Percentiles rank a stretch among this genome's conserved stretches.
Evolutionary conservation across 2,113 vertebrate genomes (phyloP).

Genomic region (Symphodus melops): DNA sequence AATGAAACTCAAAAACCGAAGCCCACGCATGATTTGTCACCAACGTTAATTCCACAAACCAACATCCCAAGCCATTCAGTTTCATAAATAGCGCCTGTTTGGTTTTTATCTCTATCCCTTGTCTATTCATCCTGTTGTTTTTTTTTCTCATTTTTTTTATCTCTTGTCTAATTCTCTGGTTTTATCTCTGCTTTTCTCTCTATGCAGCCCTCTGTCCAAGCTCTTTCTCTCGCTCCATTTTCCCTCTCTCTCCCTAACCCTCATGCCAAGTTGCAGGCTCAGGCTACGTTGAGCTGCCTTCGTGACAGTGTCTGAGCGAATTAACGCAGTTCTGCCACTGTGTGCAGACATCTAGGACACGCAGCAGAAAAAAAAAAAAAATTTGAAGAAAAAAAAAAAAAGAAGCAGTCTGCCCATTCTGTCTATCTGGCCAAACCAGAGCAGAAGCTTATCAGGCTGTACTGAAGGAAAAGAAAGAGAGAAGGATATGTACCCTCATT

Average conservation of each 20-base stretch:
- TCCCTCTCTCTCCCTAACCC: slow-evolving; percentile 3
- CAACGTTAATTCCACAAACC: slow-evolving; percentile 64
- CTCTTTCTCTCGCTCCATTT: background rate
- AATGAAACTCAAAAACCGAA: slow-evolving; percentile 50
- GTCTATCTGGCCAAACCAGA: slow-evolving; percentile 58
- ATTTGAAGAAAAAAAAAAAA: background rate
- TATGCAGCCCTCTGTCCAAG: slow-evolving; percentile 7
- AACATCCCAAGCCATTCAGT: slow-evolving; percentile 55
- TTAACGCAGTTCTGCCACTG: slow-evolving; percentile 62
- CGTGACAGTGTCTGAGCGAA: slow-evolving; percentile 73
- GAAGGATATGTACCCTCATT: slow-evolving; percentile 53
- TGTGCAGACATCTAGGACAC: slow-evolving; percentile 74
- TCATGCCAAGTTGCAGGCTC: slow-evolving; percentile 58
- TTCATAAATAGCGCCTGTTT: slow-evolving; percentile 63
- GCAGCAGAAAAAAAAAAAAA: slow-evolving; percentile 41
- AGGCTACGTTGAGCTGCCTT: slow-evolving; percentile 62
- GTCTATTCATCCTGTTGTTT: slow-evolving; percentile 38
- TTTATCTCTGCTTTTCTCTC: slow-evolving; percentile 44
- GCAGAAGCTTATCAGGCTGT: slow-evolving; percentile 65
- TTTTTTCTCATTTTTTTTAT: slow-evolving; percentile 46
- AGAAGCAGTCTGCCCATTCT: slow-evolving; percentile 39
- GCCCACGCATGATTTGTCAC: slow-evolving; percentile 70
- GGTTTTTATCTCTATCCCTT: slow-evolving; percentile 43
- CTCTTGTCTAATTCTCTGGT: slow-evolving; percentile 57
- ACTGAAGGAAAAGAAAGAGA: slow-evolving; percentile 48